Percentiles rank a stretch among this genome's conserved stretches.
phyloP scores from a whole-genome alignment of 2,888 invertebrate genomes.

The Corythucha ciliata region DNA sequence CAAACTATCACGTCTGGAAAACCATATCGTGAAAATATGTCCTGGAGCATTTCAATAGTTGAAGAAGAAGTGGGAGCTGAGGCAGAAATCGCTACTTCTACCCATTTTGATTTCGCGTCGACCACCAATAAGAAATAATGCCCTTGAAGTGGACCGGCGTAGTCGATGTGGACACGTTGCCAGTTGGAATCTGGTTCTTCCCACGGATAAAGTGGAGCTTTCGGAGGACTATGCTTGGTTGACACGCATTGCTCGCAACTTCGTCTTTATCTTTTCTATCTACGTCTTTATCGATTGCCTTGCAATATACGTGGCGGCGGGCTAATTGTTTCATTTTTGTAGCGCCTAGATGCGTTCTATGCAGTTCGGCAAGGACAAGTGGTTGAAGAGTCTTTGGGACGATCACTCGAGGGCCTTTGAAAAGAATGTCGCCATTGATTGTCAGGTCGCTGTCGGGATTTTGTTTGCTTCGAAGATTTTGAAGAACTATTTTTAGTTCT shows the following conservation, averaged over 20 bases:
- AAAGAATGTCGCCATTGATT: constrained; percentile 17
- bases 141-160: constrained; percentile 31
- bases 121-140: constrained; percentile 17
- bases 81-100: constrained; percentile 3
- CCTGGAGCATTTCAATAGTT: constrained; percentile 7
- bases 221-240: neutral
- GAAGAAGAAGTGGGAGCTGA: constrained; percentile 6
- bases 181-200: constrained; percentile 31
- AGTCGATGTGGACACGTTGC: constrained; percentile 32
- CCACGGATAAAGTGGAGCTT: constrained; percentile 31
- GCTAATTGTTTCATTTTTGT: constrained; percentile 7
- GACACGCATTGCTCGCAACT: constrained; percentile 30
- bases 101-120: constrained; percentile 22
- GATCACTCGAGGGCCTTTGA: constrained; percentile 22
- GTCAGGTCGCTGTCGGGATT: neutral
- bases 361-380: neutral
- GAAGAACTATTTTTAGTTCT: constrained; percentile 4
- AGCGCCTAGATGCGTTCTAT: constrained; percentile 2
- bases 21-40: constrained; percentile 14
- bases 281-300: constrained; percentile 24
- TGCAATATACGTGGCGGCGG: constrained; percentile 33
- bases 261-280: constrained; percentile 30
- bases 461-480: neutral
- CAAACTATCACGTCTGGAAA: constrained; percentile 6
- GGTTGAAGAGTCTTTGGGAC: constrained; percentile 1